Conservation (phyloP, 2,113 vertebrate species). For the Ctenodactylus gundi region DNA sequence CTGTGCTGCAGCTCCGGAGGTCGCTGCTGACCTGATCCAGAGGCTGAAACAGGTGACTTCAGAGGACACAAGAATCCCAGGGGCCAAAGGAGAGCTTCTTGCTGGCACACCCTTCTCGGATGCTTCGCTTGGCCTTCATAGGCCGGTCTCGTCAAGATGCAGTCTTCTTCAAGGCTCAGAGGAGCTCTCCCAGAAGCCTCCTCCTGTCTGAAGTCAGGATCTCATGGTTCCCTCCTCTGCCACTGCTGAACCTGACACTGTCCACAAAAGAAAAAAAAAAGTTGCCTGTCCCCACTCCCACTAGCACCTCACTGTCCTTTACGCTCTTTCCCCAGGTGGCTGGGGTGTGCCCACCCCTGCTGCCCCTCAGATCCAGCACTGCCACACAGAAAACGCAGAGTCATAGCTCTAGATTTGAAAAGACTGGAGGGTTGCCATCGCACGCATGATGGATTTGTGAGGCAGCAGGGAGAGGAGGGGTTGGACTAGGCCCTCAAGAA, state of each 20-base stretch:
- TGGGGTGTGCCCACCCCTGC: background rate
- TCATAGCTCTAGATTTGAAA: background rate
- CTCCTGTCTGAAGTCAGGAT: no score
- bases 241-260: background rate
- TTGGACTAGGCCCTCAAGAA: background rate
- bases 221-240: no score
- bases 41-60: background rate
- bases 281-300: background rate
- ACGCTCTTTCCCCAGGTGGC: background rate
- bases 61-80: background rate
- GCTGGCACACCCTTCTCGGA: rapidly evolving
- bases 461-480: no score
- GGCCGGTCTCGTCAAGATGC: no score
- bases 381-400: background rate
- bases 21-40: background rate
- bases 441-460: no score
- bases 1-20: background rate
- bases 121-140: background rate
- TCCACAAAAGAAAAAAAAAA: slow-evolving; percentile 32
- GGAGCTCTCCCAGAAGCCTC: rapidly evolving
- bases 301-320: background rate
- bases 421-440: rapidly evolving
- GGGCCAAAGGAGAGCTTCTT: background rate
- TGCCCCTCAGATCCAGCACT: no score
- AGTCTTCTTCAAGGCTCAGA: rapidly evolving